A percentile compares a stretch with the other conserved stretches of the same genome.
phyloP scores from a whole-genome alignment of 2,113 vertebrate species.

The Phrynosoma blainvillii region DNA sequence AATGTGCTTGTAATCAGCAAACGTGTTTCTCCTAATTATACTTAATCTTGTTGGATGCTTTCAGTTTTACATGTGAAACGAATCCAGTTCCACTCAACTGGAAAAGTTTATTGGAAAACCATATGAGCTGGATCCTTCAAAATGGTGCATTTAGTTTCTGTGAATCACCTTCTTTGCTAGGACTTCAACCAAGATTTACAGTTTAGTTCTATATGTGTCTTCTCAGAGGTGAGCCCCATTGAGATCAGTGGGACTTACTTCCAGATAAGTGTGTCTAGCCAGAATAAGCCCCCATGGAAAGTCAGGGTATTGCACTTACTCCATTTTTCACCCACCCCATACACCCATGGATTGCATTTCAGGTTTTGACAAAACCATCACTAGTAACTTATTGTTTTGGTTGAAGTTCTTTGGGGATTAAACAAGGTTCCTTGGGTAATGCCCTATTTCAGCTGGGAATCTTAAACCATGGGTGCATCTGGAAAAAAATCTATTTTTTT shows the following conservation, averaged over 20 bases:
- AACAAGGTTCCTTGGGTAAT: no score
- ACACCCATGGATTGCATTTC: no score
- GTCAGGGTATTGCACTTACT: no score
- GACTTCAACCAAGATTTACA: not conserved
- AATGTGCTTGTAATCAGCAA: conserved; percentile 8
- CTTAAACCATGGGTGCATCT: no score
- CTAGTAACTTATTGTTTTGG: no score
- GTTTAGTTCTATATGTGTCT: not conserved
- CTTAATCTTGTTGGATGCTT: not conserved
- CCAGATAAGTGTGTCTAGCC: not conserved
- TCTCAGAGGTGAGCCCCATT: not conserved
- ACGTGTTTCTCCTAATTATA: not conserved
- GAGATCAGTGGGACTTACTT: not conserved
- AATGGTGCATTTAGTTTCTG: not conserved
- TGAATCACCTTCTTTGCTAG: not conserved
- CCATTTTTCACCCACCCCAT: no score
- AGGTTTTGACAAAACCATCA: no score
- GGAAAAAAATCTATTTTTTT: no score
- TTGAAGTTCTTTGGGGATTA: no score
- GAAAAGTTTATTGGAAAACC: not conserved
- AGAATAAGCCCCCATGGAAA: no score
- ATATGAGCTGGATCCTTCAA: not conserved
- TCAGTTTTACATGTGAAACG: not conserved
- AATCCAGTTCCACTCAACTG: conserved; percentile 20
- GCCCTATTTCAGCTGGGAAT: no score